phyloP scores from a whole-genome alignment of 2,113 vertebrate species.

The Poecilia latipinna region DNA sequence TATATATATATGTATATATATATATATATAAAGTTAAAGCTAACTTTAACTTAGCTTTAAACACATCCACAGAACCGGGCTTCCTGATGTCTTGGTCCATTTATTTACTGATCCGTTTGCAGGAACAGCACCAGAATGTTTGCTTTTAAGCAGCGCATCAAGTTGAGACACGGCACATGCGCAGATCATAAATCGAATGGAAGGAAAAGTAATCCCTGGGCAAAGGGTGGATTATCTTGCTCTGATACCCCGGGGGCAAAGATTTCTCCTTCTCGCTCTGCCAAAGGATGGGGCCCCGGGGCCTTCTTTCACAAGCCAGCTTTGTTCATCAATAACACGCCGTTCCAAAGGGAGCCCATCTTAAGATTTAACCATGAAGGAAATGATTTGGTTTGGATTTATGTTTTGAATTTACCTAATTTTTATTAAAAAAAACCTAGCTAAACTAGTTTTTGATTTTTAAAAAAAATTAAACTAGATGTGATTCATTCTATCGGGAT shows the following conservation, averaged over 20 bases:
- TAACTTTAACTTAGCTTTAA: too few relatives aligned
- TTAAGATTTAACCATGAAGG: background rate
- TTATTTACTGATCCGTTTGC: background rate
- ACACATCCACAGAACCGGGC: too few relatives aligned
- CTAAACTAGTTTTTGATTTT: background rate
- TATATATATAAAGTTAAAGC: too few relatives aligned
- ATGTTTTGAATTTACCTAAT: background rate
- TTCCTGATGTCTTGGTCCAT: background rate
- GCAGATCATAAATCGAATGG: background rate
- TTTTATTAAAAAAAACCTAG: too few relatives aligned
- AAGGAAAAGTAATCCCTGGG: background rate
- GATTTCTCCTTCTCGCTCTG: background rate
- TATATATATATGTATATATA: too few relatives aligned
- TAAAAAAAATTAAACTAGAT: background rate
- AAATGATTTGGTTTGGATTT: constrained; percentile 9
- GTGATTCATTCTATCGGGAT: background rate
- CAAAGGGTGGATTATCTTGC: constrained; percentile 3
- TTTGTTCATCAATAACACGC: background rate
- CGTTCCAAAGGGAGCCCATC: background rate
- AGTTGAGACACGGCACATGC: background rate
- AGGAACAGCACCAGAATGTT: background rate
- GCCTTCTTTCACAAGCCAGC: background rate
- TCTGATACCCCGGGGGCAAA: background rate
- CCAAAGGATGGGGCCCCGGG: background rate
- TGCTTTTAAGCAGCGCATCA: background rate